Percentiles rank a stretch among this genome's conserved stretches.
Conservation (phyloP, 2,113 vertebrate genomes). For the Psilopogon haemacephalus region DNA sequence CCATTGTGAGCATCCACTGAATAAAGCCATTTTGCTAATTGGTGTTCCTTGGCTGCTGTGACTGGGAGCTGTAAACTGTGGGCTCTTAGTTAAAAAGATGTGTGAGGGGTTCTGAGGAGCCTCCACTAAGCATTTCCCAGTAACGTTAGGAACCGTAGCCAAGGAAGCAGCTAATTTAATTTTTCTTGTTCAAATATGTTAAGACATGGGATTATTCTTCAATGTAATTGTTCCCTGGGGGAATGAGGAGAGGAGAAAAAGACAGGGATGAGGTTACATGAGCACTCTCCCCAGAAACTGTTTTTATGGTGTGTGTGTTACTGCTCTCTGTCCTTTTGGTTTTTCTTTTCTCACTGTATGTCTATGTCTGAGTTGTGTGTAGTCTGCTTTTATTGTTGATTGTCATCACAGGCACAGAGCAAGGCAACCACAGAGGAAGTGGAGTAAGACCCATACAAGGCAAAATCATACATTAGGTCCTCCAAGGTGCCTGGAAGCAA, state of each 20-base stretch:
- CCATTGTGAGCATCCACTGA: neutral
- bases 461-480: neutral
- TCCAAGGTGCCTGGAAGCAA: slow-evolving; percentile 27
- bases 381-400: neutral
- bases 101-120: neutral
- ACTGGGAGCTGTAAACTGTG: neutral
- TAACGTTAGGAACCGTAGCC: neutral
- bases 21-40: neutral
- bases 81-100: neutral
- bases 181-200: slow-evolving; percentile 25
- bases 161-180: slow-evolving; percentile 39
- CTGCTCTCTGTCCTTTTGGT: neutral
- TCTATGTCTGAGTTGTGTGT: neutral
- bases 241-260: neutral
- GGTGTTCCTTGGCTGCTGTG: neutral
- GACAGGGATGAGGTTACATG: neutral
- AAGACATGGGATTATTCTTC: neutral
- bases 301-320: neutral
- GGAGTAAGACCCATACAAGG: neutral
- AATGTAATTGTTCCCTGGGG: neutral
- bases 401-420: neutral
- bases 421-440: slow-evolving; percentile 51
- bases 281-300: neutral
- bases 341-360: neutral
- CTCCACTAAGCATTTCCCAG: slow-evolving; percentile 12